Evolutionary conservation across 2,888 invertebrate genomes (phyloP).

Genomic region (Drosophila cracens): DNA sequence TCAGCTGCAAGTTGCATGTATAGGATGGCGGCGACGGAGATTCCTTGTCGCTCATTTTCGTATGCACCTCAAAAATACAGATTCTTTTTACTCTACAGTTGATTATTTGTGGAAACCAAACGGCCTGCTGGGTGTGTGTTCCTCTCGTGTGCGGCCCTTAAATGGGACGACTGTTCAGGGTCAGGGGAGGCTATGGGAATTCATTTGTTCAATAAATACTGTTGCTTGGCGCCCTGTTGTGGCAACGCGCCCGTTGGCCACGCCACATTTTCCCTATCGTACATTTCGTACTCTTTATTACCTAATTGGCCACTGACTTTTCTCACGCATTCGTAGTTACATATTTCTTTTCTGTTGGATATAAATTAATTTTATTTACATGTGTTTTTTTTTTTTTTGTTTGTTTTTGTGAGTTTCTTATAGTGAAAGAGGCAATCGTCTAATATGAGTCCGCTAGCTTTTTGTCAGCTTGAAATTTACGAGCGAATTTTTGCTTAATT

Average conservation of each 20-base stretch:
- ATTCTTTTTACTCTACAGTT: background rate
- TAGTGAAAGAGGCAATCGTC: slow-evolving; percentile 62
- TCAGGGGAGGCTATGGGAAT: slow-evolving; percentile 27
- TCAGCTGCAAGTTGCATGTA: slow-evolving; percentile 60
- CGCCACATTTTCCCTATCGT: slow-evolving; percentile 11
- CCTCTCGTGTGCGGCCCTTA: slow-evolving; percentile 1
- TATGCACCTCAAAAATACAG: slow-evolving; percentile 16
- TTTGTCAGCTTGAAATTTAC: slow-evolving; percentile 36
- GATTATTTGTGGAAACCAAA: slow-evolving; percentile 1
- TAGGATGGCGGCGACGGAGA: slow-evolving; percentile 22
- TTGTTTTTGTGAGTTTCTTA: slow-evolving; percentile 18
- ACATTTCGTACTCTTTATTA: slow-evolving; percentile 14
- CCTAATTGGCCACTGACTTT: slow-evolving; percentile 39
- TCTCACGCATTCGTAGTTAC: slow-evolving; percentile 59
- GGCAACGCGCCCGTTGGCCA: slow-evolving; percentile 50
- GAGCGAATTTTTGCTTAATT: slow-evolving; percentile 53
- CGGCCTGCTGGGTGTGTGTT: slow-evolving; percentile 55
- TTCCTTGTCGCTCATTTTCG: slow-evolving; percentile 53
- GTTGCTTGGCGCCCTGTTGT: slow-evolving; percentile 71
- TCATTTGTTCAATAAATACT: slow-evolving; percentile 72
- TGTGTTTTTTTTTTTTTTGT: slow-evolving; percentile 14
- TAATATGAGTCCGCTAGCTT: slow-evolving; percentile 31
- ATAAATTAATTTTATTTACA: slow-evolving; percentile 20
- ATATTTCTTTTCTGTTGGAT: slow-evolving; percentile 13
- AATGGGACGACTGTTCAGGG: slow-evolving; percentile 16